Conservation (phyloP, 2,113 vertebrate species). For the Eurypyga helias region DNA sequence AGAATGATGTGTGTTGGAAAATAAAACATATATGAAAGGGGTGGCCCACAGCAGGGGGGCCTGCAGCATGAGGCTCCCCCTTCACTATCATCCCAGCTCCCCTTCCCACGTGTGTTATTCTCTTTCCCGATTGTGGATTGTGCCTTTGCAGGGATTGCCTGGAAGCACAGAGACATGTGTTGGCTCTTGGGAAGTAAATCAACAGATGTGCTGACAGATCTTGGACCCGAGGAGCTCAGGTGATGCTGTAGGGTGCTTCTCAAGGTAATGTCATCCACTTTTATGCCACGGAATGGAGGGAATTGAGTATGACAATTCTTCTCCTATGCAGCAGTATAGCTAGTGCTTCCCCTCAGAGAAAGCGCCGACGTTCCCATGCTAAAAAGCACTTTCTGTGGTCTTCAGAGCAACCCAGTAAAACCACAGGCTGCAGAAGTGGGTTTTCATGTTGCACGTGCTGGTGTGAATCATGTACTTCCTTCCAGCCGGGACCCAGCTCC, state of each 20-base stretch:
- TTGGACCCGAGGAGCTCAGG: not conserved
- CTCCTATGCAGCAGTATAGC: fast-evolving
- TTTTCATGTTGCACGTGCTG: not conserved
- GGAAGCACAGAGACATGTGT: fast-evolving
- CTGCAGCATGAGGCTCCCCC: not conserved
- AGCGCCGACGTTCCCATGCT: not conserved
- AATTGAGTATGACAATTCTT: not conserved
- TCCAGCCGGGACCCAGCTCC: not conserved
- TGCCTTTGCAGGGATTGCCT: not conserved
- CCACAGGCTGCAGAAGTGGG: not conserved
- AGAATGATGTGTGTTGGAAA: not conserved
- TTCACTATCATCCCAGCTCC: not conserved
- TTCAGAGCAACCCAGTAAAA: not conserved
- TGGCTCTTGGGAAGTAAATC: not conserved
- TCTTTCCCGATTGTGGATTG: fast-evolving
- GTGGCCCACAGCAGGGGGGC: not conserved
- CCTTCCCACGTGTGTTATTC: not conserved
- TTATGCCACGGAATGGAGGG: not conserved
- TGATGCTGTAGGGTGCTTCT: not conserved
- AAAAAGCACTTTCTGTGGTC: not conserved
- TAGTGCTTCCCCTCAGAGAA: not conserved
- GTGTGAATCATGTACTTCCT: not conserved
- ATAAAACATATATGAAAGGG: not conserved
- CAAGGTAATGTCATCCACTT: not conserved
- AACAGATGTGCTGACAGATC: not conserved